Percentiles rank a stretch among this genome's conserved stretches.
Conservation (phyloP, 2,888 invertebrate species). For the Polyommatus icarus region DNA sequence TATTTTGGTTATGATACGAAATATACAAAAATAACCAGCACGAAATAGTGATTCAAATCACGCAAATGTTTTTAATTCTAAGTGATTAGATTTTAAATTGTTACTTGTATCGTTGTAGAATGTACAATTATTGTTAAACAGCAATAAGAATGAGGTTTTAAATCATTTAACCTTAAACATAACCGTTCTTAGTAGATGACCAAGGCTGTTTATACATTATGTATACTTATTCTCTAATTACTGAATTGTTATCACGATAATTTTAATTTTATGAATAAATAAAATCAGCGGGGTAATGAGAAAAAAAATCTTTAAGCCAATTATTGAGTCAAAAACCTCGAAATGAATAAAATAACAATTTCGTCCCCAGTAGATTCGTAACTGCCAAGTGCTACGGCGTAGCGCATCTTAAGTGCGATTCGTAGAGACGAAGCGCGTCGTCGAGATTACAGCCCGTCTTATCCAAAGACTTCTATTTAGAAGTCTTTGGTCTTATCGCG, state of each 20-base stretch:
- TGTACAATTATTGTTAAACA: neutral
- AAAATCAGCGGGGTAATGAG: no score
- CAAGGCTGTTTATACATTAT: neutral
- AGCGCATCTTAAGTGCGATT: neutral
- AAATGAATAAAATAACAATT: constrained; percentile 1
- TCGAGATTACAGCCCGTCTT: neutral
- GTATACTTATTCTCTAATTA: no score
- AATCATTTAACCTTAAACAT: no score
- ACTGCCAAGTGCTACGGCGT: neutral
- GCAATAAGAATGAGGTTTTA: no score
- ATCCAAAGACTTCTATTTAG: no score
- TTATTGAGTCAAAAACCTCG: neutral
- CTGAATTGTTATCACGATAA: no score
- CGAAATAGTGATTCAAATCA: neutral
- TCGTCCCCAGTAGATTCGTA: neutral
- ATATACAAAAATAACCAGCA: neutral
- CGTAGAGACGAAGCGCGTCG: neutral
- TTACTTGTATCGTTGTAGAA: neutral
- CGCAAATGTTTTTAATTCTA: neutral
- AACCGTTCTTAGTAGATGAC: no score
- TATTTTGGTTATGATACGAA: neutral
- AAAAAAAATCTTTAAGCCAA: neutral
- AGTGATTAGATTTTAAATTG: neutral
- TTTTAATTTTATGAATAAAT: no score
- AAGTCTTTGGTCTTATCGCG: neutral